These are phyloP conservation scores for Acanthisitta chloris DNA, from an alignment of 2,113 vertebrate genomes.

Conservation along the genomic window DNA sequence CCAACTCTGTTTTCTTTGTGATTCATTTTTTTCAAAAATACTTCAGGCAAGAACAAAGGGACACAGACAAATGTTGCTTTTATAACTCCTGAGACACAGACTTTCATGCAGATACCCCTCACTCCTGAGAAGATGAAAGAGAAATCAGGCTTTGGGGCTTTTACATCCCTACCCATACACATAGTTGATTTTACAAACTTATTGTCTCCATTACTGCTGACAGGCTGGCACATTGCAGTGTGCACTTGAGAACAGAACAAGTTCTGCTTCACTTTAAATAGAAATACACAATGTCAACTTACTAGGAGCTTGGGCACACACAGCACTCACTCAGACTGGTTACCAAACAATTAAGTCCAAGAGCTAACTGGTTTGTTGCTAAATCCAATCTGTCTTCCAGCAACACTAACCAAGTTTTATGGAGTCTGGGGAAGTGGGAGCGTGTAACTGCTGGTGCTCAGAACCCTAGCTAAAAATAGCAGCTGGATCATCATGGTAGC, in stretches of 20 bases:
- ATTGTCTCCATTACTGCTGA: constrained; percentile 5
- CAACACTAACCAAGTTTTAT: not conserved
- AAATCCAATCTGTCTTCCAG: constrained; percentile 16
- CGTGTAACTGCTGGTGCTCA: not conserved
- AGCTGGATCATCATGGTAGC: not conserved
- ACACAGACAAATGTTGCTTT: not conserved
- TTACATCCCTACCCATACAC: not conserved
- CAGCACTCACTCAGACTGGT: constrained; percentile 4
- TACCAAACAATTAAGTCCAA: not conserved
- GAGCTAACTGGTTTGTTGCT: constrained; percentile 18
- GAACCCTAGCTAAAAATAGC: not conserved
- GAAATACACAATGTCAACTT: not conserved
- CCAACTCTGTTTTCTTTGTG: not conserved
- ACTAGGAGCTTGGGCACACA: not conserved
- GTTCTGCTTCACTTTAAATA: constrained; percentile 38
- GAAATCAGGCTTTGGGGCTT: not conserved
- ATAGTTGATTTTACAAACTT: not conserved
- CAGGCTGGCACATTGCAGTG: not conserved
- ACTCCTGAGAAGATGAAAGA: not conserved
- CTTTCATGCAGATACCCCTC: not conserved
- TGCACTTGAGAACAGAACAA: constrained; percentile 16
- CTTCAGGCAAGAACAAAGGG: not conserved
- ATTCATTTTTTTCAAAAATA: not conserved
- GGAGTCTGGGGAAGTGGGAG: not conserved
- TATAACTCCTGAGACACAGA: not conserved